Conservation (phyloP, 2,113 vertebrate genomes). For the Halichoeres trimaculatus region DNA sequence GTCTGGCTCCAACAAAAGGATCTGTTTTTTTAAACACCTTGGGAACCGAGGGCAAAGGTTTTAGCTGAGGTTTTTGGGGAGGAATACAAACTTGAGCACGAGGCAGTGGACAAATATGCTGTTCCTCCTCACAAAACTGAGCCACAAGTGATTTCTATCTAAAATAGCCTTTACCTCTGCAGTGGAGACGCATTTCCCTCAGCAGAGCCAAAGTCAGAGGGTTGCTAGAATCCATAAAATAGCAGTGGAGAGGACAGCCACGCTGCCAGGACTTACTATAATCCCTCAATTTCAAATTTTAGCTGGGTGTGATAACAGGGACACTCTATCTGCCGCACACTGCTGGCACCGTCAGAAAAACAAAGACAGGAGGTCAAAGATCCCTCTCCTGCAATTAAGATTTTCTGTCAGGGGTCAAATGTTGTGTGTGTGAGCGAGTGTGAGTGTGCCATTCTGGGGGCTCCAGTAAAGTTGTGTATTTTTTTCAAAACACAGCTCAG, state of each 20-base stretch:
- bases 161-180: slow-evolving; percentile 12
- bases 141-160: slow-evolving; percentile 7
- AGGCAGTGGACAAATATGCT: slow-evolving; percentile 9
- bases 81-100: not conserved
- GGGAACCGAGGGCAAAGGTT: slow-evolving; percentile 9
- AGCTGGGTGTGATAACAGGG: slow-evolving; percentile 37
- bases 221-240: slow-evolving; percentile 48
- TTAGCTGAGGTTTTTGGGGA: not conserved
- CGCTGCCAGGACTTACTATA: slow-evolving; percentile 60
- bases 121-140: not conserved
- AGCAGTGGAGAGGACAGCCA: slow-evolving; percentile 39
- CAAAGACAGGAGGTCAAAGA: slow-evolving; percentile 65
- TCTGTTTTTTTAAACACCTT: not conserved
- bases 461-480: not conserved
- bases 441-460: slow-evolving; percentile 14
- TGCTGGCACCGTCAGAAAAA: slow-evolving; percentile 57
- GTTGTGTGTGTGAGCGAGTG: slow-evolving; percentile 40
- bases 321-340: slow-evolving; percentile 49
- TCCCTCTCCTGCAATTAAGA: slow-evolving; percentile 67
- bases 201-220: slow-evolving; percentile 20
- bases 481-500: not conserved
- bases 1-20: slow-evolving; percentile 26
- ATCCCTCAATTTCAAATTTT: slow-evolving; percentile 74
- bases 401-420: slow-evolving; percentile 59
- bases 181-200: slow-evolving; percentile 16